Conservation (phyloP, 2,888 invertebrate genomes). For the Ichneumoninae sp. region DNA sequence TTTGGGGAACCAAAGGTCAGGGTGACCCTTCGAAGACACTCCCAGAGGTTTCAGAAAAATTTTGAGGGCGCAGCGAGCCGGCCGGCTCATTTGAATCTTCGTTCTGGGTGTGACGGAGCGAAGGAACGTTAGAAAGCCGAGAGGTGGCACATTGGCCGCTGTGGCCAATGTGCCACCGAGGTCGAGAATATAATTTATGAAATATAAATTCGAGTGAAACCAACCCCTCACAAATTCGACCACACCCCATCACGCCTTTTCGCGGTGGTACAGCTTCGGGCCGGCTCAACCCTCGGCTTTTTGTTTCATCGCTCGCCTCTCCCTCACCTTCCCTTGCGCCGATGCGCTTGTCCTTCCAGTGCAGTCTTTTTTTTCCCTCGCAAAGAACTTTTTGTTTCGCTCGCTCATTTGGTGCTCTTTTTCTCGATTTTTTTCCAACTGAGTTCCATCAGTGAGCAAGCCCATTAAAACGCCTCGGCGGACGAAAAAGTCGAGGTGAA, state of each 20-base stretch:
- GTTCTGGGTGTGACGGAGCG: constrained; percentile 67
- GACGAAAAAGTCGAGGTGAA: constrained; percentile 30
- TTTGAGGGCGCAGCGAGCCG: constrained; percentile 14
- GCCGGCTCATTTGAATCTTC: constrained; percentile 70
- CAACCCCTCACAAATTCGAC: constrained; percentile 81
- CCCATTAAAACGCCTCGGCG: constrained; percentile 74
- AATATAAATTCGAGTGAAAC: constrained; percentile 71
- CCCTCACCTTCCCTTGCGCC: constrained; percentile 46
- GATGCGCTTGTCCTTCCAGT: constrained; percentile 54
- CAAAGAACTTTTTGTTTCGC: constrained; percentile 40
- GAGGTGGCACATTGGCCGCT: too few species aligned
- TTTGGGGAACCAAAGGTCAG: constrained; percentile 16
- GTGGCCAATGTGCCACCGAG: constrained; percentile 50
- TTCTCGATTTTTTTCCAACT: constrained; percentile 55
- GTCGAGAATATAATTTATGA: constrained; percentile 68
- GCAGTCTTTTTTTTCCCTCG: constrained; percentile 10
- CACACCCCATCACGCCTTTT: constrained; percentile 80
- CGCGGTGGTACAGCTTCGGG: constrained; percentile 66
- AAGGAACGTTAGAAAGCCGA: constrained; percentile 33
- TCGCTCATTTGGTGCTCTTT: constrained; percentile 28
- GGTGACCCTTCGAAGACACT: constrained; percentile 19
- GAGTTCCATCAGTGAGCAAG: constrained; percentile 63
- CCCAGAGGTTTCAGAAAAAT: constrained; percentile 7
- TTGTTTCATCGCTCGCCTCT: constrained; percentile 64
- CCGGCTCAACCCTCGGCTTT: constrained; percentile 61